Percentiles rank a stretch among this genome's conserved stretches.
Evolutionary conservation across 2,113 vertebrate species (phyloP).

Genomic region (Albula glossodonta): DNA sequence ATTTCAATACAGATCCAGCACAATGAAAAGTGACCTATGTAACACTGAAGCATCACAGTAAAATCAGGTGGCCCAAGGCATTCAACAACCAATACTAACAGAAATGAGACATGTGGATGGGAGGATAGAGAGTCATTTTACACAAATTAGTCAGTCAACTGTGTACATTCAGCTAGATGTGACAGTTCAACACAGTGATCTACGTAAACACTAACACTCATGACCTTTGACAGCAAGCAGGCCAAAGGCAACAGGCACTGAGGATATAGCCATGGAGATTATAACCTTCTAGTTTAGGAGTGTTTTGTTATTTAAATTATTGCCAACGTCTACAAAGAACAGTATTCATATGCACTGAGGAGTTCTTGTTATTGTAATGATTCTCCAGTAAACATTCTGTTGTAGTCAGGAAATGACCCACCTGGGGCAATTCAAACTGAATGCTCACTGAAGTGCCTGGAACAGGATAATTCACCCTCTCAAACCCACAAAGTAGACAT

Average conservation of each 20-base stretch:
- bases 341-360: background rate
- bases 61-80: background rate
- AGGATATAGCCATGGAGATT: slow-evolving; percentile 17
- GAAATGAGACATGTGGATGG: background rate
- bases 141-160: background rate
- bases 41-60: too few relatives aligned
- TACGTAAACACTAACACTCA: background rate
- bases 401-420: slow-evolving; percentile 21
- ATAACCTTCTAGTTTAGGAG: slow-evolving; percentile 19
- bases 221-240: background rate
- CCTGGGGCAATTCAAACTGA: background rate
- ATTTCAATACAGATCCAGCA: too few relatives aligned
- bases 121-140: background rate
- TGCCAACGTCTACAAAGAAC: slow-evolving; percentile 24
- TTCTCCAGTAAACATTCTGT: slow-evolving; percentile 21
- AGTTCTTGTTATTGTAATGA: slow-evolving; percentile 20
- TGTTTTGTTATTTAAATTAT: slow-evolving; percentile 39
- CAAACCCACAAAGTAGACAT: slow-evolving; percentile 8
- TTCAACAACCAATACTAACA: background rate
- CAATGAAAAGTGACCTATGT: too few relatives aligned
- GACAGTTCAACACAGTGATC: background rate
- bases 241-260: background rate
- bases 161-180: background rate
- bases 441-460: background rate
- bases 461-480: slow-evolving; percentile 6